Conservation (phyloP, 2,888 invertebrate species). For the Eristalis pertinax region DNA sequence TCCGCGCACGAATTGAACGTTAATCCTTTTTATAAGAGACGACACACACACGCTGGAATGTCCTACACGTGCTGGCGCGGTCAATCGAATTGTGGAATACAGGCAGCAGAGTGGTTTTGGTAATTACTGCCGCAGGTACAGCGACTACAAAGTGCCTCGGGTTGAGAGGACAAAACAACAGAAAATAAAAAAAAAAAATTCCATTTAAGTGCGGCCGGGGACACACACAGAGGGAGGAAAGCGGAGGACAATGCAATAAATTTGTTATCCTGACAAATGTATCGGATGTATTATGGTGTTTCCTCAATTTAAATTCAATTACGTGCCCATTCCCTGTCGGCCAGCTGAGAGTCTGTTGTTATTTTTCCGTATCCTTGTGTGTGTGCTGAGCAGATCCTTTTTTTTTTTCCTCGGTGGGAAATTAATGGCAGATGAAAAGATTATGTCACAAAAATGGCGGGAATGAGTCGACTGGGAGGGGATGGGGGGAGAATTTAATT, state of each 20-base stretch:
- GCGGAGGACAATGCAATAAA: slow-evolving; percentile 55
- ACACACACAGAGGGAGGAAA: background rate
- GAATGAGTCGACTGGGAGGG: background rate
- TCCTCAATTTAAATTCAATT: slow-evolving; percentile 71
- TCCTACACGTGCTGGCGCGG: background rate
- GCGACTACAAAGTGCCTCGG: background rate
- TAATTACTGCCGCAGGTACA: slow-evolving; percentile 39
- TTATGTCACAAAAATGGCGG: slow-evolving; percentile 48
- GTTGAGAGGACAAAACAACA: background rate
- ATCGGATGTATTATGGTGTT: slow-evolving; percentile 67
- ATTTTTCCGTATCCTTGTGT: background rate
- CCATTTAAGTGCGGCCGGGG: background rate
- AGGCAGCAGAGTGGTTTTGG: slow-evolving; percentile 17
- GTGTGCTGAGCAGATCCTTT: background rate
- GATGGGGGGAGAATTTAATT: slow-evolving; percentile 6
- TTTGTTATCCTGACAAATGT: slow-evolving; percentile 71
- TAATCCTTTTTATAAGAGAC: slow-evolving; percentile 35
- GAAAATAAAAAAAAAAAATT: background rate
- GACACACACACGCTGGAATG: background rate
- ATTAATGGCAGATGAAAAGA: slow-evolving; percentile 71
- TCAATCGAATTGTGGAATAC: background rate
- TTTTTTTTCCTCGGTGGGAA: slow-evolving; percentile 34
- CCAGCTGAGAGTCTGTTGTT: slow-evolving; percentile 6
- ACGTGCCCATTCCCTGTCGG: slow-evolving; percentile 39
- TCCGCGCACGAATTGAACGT: slow-evolving; percentile 38